Conservation (phyloP, 2,797 vertebrate genomes). For the Ptychadena robeensis region DNA sequence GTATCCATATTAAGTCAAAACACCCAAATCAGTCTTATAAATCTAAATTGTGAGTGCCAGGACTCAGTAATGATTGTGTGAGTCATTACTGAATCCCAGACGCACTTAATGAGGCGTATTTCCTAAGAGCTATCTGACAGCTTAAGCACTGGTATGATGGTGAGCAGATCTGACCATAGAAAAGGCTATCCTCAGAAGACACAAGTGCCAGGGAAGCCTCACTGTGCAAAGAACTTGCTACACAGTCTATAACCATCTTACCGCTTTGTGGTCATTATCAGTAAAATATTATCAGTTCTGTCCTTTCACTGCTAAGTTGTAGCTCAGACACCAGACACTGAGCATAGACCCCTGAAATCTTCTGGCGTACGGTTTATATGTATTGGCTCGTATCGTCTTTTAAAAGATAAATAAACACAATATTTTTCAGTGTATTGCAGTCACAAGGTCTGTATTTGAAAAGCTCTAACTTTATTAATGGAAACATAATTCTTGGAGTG, state of each 20-base stretch:
- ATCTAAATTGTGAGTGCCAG: background rate
- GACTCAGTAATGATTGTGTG: background rate
- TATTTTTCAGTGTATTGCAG: background rate
- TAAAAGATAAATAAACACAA: background rate
- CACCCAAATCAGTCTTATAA: background rate
- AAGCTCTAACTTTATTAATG: background rate
- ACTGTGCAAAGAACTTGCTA: background rate
- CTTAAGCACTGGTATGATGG: background rate
- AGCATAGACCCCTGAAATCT: background rate
- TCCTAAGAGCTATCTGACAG: background rate
- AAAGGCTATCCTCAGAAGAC: background rate
- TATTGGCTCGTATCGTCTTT: background rate
- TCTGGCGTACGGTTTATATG: slow-evolving; percentile 1
- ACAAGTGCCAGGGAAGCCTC: too few species aligned
- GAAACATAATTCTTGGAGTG: slow-evolving; percentile 6
- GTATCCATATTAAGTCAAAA: background rate
- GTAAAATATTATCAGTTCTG: background rate
- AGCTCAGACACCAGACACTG: background rate
- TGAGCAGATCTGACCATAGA: background rate
- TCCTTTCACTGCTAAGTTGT: background rate
- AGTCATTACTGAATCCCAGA: background rate
- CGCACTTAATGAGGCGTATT: background rate
- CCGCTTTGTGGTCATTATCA: background rate
- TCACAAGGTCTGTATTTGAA: background rate
- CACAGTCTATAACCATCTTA: background rate